phyloP scores from a whole-genome alignment of 2,113 vertebrate species.

The Amazona guildingii region DNA sequence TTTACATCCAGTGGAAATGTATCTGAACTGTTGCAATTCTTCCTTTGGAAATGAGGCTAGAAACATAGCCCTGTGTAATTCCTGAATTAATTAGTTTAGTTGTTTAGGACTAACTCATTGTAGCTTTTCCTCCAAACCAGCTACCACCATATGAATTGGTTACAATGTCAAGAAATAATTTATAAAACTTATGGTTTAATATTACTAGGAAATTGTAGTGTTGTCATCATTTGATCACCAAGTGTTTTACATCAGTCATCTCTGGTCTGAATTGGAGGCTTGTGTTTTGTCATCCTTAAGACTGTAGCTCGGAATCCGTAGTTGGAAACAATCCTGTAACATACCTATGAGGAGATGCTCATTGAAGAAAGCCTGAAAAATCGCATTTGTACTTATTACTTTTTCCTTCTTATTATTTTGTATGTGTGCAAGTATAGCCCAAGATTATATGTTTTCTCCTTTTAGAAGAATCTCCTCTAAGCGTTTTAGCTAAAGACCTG shows the following conservation, averaged over 20 bases:
- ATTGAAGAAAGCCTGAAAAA: not conserved
- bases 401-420: not conserved
- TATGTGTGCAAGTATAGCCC: not conserved
- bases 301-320: not conserved
- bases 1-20: not conserved
- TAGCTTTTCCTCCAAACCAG: not conserved
- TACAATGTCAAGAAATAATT: not conserved
- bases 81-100: not conserved
- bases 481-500: not conserved
- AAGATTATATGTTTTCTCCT: not conserved
- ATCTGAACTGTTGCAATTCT: not conserved
- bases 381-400: not conserved
- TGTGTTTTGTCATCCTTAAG: not conserved
- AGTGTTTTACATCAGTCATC: not conserved
- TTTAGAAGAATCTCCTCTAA: not conserved
- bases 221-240: not conserved
- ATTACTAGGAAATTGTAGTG: not conserved
- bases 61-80: not conserved
- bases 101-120: not conserved
- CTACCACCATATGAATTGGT: not conserved
- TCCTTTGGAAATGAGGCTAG: not conserved
- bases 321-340: not conserved
- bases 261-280: not conserved
- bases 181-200: not conserved
- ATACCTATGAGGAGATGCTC: accelerated